These are phyloP conservation scores for Tenebrosternarchus preto DNA, from an alignment of 2,113 vertebrate genomes.

Conservation along the genomic window DNA sequence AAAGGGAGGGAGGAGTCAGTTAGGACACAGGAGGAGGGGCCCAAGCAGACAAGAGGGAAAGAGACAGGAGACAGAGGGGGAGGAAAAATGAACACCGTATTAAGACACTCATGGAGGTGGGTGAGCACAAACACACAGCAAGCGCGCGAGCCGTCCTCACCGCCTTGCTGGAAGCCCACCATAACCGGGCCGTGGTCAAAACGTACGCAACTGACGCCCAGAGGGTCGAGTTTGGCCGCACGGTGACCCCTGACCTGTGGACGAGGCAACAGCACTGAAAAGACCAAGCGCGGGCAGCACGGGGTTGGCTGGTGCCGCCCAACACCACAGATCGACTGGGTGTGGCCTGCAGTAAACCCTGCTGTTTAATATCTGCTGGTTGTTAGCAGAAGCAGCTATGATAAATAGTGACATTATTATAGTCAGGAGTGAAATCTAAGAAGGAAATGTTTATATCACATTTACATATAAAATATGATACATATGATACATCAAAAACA, in stretches of 20 bases:
- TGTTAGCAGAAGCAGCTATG: no score
- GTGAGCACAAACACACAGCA: slow-evolving; percentile 49
- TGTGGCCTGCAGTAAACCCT: no score
- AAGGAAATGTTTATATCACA: no score
- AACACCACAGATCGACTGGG: no score
- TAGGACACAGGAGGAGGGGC: slow-evolving; percentile 23
- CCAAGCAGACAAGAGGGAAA: slow-evolving; percentile 32
- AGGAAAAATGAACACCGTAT: slow-evolving; percentile 44
- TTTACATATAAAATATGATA: no score
- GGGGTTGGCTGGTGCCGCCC: no score
- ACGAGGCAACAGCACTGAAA: slow-evolving; percentile 60
- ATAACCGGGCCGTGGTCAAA: slow-evolving; percentile 89
- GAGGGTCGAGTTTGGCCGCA: slow-evolving; percentile 93
- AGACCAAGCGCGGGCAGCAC: not conserved
- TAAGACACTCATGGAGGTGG: slow-evolving; percentile 60
- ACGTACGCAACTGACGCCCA: slow-evolving; percentile 96
- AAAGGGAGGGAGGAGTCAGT: slow-evolving; percentile 43
- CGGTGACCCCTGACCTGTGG: slow-evolving; percentile 94
- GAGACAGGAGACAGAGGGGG: slow-evolving; percentile 31
- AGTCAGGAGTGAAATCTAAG: no score
- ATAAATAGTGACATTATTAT: no score
- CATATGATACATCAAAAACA: no score
- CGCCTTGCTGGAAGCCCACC: slow-evolving; percentile 85
- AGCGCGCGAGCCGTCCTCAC: slow-evolving; percentile 84
- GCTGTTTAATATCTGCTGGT: no score